Conservation (phyloP, 2,888 invertebrate species). For the Toxonevra muliebris region DNA sequence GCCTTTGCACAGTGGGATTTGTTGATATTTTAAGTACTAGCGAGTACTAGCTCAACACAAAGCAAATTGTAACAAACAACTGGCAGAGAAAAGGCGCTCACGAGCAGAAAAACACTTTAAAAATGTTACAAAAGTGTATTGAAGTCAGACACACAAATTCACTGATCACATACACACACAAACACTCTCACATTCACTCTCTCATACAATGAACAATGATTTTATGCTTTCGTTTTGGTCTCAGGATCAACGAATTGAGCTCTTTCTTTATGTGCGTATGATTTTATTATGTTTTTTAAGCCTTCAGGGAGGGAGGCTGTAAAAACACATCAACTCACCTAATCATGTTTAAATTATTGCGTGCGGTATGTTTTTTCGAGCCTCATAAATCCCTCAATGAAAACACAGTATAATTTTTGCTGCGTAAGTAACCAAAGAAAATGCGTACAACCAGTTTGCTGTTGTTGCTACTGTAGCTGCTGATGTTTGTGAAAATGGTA, state of each 20-base stretch:
- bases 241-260: conserved; percentile 42
- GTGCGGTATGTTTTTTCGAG: conserved; percentile 39
- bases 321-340: conserved; percentile 60
- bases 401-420: conserved; percentile 27
- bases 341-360: conserved; percentile 66
- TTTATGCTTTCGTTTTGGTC: conserved; percentile 47
- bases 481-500: not conserved
- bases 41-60: conserved; percentile 38
- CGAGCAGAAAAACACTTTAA: not conserved
- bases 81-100: conserved; percentile 47
- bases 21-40: not conserved
- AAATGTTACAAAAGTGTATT: not conserved
- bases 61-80: conserved; percentile 50
- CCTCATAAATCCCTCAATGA: conserved; percentile 38
- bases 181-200: conserved; percentile 35
- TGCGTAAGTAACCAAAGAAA: conserved; percentile 47
- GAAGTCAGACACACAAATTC: not conserved
- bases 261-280: conserved; percentile 4
- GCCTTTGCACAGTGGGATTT: conserved; percentile 1
- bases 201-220: conserved; percentile 13
- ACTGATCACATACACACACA: conserved; percentile 19
- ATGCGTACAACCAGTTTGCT: conserved; percentile 55
- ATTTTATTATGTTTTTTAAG: conserved; percentile 45
- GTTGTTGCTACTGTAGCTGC: not conserved
- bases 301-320: conserved; percentile 59